Conservation (phyloP, 2,113 vertebrate genomes). For the Zosterops japonicus region DNA sequence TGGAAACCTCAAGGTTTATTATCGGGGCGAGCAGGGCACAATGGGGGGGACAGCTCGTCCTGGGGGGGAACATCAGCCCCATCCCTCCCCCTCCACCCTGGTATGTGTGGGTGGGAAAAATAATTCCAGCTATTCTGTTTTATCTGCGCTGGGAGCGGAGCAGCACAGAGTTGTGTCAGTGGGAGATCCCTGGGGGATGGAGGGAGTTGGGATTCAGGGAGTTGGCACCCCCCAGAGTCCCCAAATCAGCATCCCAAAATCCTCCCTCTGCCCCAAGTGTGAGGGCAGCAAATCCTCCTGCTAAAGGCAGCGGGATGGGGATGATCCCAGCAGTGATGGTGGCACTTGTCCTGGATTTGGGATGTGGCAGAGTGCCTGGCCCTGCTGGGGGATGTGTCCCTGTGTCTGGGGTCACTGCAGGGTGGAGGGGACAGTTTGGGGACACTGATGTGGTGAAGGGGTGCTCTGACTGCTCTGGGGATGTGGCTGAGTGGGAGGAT, state of each 20-base stretch:
- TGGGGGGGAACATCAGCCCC: not conserved
- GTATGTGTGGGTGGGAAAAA: conserved; percentile 77
- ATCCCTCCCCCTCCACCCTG: conserved; percentile 12
- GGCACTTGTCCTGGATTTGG: not conserved
- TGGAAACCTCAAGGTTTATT: conserved; percentile 77
- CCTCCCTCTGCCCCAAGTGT: too few species aligned
- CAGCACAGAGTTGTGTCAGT: conserved; percentile 36
- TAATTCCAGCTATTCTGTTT: conserved; percentile 72
- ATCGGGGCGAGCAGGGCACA: conserved; percentile 67
- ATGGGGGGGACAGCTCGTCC: conserved; percentile 50
- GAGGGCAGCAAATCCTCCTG: not conserved
- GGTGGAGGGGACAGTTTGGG: not conserved
- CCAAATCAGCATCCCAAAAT: not conserved
- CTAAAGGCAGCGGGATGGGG: rapidly evolving
- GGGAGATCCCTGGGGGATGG: conserved; percentile 42
- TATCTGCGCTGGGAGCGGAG: conserved; percentile 41
- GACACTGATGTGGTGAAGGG: rapidly evolving
- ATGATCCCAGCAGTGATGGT: rapidly evolving
- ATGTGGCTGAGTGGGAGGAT: rapidly evolving
- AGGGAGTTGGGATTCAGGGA: not conserved
- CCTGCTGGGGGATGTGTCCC: not conserved
- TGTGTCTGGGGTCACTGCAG: not conserved
- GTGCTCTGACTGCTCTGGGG: rapidly evolving
- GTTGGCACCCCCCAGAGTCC: rapidly evolving
- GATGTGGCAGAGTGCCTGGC: not conserved